phyloP scores from a whole-genome alignment of 2,113 vertebrate species.

The Archilochus colubris region DNA sequence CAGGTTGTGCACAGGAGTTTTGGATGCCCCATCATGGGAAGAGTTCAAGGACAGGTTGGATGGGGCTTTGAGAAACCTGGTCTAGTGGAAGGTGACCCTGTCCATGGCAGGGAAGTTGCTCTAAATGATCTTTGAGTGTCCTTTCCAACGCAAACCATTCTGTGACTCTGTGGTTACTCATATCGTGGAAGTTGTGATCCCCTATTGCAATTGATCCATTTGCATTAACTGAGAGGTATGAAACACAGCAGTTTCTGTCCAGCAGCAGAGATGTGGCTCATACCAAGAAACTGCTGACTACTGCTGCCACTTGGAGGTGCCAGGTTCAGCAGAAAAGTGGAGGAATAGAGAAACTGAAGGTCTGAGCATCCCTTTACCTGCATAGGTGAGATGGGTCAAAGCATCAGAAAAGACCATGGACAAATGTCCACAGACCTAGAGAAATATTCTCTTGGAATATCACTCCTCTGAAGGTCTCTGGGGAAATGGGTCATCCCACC shows the following conservation, averaged over 20 bases:
- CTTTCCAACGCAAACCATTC: not conserved
- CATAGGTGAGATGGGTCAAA: not conserved
- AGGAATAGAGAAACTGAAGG: not conserved
- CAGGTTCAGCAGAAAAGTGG: not conserved
- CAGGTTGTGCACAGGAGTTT: not conserved
- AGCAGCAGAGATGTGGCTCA: not conserved
- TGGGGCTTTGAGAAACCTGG: not conserved
- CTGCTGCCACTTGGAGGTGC: not conserved
- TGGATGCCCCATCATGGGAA: not conserved
- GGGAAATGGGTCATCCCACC: not conserved
- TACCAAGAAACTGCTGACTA: not conserved
- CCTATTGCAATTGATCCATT: not conserved
- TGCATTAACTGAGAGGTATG: not conserved
- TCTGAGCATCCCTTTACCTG: not conserved
- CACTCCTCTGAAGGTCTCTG: not conserved
- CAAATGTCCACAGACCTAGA: not conserved
- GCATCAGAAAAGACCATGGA: not conserved
- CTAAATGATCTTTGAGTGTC: not conserved
- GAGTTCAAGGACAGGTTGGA: not conserved
- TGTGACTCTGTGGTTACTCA: not conserved
- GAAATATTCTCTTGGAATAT: not conserved
- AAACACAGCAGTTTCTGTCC: not conserved
- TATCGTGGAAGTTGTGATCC: not conserved
- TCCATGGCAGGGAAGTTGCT: accelerated
- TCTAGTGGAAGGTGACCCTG: not conserved